A percentile compares a stretch with the other conserved stretches of the same genome.
Evolutionary conservation across 2,888 invertebrate species (phyloP).

Genomic region (Thymelicus lineola): DNA sequence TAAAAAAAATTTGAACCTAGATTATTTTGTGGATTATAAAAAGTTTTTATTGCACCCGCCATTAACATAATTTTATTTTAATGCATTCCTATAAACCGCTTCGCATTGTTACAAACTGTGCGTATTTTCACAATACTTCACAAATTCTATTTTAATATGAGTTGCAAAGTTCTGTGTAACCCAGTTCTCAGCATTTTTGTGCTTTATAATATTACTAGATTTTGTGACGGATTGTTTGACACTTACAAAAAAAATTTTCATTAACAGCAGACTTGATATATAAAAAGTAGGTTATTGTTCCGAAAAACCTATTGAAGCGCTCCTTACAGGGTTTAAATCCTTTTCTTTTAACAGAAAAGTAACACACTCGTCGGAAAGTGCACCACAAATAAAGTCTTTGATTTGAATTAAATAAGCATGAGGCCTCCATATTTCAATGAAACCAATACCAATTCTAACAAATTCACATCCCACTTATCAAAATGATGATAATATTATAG

Average conservation of each 20-base stretch:
- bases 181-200: conserved; percentile 26
- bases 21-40: background rate
- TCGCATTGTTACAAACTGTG: conserved; percentile 24
- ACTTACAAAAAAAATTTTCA: background rate
- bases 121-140: conserved; percentile 38
- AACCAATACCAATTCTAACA: no score
- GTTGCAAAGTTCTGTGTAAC: conserved; percentile 32
- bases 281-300: no score
- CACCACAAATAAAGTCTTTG: no score
- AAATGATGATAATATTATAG: conserved; percentile 3
- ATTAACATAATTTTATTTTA: conserved; percentile 32
- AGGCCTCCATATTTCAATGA: no score
- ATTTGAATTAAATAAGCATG: no score
- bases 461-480: background rate
- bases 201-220: conserved; percentile 22
- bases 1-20: no score
- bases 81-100: conserved; percentile 23
- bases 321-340: no score
- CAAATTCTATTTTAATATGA: conserved; percentile 32
- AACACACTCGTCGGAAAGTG: no score
- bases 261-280: no score
- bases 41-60: conserved; percentile 16
- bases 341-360: no score
- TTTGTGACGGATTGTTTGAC: conserved; percentile 7
- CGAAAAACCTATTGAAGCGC: no score